Evolutionary conservation across 2,113 vertebrate species (phyloP), one percentile per base, ranked within the genome.

Genomic region (Rhinolophus sinicus): DNA sequence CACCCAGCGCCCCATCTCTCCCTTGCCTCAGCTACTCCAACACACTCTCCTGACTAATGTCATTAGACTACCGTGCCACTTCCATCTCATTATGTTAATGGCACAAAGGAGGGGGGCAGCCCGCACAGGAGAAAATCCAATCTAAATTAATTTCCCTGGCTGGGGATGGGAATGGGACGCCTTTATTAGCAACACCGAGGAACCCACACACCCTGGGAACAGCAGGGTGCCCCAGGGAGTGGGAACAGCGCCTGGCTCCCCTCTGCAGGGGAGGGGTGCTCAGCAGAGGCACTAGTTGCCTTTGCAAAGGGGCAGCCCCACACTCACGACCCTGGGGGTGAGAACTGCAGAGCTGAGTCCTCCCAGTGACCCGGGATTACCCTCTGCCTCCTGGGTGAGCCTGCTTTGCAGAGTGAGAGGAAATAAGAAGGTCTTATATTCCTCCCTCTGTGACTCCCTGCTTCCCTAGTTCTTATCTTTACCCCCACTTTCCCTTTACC

Each of bases 31-130:
- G 93, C 91, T 76, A 67, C 70, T 94, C 88, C 97, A 95, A 96
- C 87, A 94, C 96, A 93, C 94, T 94, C 93, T 95, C 95, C 92
- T 95, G 97, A 94, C 95, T 93, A 92, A 98, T 96, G 94, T 98
- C 96, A 85, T 98, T 98, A 98, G 98, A 98, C 98, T 97, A 93
- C 98, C 12, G 90, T 78, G 90, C 96, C 93, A 97, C 98, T 98
- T 98, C 98, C 98, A 98, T 98, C 98, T 98, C 98, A 98, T 99
- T 98, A 99, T 98, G 98, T 97, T 99, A 99, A 99, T 98, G 98
- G 98, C 96, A 76, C 95, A 90, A 40, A 88, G 95, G 92, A 70
- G 78, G 93, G 95, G 94, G 86, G 95, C 56, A 97, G 77, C 98
- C 98, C 98, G 98, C 97, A 97, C 94, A 93, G 98, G 58, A 98